phyloP scores from a whole-genome alignment of 1,140 invertebrate genomes.

The Drosophila nasuta region DNA sequence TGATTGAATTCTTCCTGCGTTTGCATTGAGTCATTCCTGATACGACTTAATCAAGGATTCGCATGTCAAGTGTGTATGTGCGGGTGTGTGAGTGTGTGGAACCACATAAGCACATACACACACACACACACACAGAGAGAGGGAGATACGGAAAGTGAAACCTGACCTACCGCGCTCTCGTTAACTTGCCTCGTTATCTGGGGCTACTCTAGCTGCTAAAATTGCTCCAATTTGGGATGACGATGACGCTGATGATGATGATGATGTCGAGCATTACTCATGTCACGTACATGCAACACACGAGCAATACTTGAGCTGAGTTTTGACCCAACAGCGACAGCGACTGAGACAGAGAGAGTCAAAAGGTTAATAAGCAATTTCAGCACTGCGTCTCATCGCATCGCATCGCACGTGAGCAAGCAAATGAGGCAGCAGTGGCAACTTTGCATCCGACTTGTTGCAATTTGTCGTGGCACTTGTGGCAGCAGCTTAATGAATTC shows the following conservation, averaged over 20 bases:
- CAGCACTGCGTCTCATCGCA: constrained; percentile 3
- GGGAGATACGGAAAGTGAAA: neutral
- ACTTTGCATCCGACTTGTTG: constrained; percentile 38
- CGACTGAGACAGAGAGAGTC: constrained; percentile 4
- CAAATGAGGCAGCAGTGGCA: constrained; percentile 20
- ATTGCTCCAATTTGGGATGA: constrained; percentile 32
- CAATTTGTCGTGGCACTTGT: constrained; percentile 19
- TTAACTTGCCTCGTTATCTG: constrained; percentile 6
- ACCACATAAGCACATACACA: neutral
- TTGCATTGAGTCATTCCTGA: neutral
- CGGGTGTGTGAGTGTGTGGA: neutral
- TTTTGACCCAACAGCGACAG: constrained; percentile 19
- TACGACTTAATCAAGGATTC: neutral
- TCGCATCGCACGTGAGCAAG: constrained; percentile 39
- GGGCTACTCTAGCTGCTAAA: neutral
- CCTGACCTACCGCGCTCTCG: constrained; percentile 40
- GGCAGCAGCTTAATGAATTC: constrained; percentile 63
- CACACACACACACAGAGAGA: neutral
- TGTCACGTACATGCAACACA: constrained; percentile 22
- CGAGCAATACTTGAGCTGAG: constrained; percentile 23
- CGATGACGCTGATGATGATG: neutral
- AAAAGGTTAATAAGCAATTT: constrained; percentile 56
- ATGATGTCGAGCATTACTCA: constrained; percentile 32
- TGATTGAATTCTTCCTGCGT: neutral
- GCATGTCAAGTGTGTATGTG: neutral